Evolutionary conservation across 2,888 invertebrate genomes (phyloP), one percentile per base, ranked within the genome.

Genomic region (Lasius fuliginosus): DNA sequence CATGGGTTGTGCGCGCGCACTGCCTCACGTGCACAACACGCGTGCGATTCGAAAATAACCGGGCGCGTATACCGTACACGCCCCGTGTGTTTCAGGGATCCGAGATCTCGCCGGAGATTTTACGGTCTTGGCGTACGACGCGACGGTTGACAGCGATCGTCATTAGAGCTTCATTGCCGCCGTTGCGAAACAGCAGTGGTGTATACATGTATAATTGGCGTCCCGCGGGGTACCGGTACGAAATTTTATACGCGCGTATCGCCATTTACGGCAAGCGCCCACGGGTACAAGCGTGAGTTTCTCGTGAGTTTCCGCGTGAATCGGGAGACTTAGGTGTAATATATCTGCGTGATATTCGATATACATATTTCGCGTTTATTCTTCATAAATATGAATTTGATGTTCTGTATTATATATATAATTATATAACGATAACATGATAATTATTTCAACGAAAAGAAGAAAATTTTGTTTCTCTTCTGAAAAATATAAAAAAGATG

Each of bases 131-230:
- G 30, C 71, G 71, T 60, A 71, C 56, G 67, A 62, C 76, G 69
- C 83, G 83, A 82, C 76, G 89, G 89, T 91, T 90, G 93, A 89
- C 90, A 91, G 89, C 88, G 85, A 86, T 92, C 87, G 93, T 93
- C 93, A 93, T 94, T 93, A 93, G 92, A 92, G 92, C 93, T 92
- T 93, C 94, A 93, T 93, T 92, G 90, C 91, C 91, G 92, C 89
- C 89, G 87, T 92, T 91, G 90, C 92, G 87, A 90, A 89, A 90
- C 79, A 76, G 74, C 83, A 85, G 85, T 85, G 88, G 85, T 86
- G 82, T 84, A 88, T 85, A n/a, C n/a, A 90, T 87, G 88, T 91
- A 89, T 94, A 94, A 94, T 94, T 94, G 94, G 93, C 92, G 90
- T 91, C 94, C 93, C 90, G 92, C 88, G 77, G 92, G 60, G 87